Conservation (phyloP, 2,113 vertebrate species). For the Strigops habroptila region DNA sequence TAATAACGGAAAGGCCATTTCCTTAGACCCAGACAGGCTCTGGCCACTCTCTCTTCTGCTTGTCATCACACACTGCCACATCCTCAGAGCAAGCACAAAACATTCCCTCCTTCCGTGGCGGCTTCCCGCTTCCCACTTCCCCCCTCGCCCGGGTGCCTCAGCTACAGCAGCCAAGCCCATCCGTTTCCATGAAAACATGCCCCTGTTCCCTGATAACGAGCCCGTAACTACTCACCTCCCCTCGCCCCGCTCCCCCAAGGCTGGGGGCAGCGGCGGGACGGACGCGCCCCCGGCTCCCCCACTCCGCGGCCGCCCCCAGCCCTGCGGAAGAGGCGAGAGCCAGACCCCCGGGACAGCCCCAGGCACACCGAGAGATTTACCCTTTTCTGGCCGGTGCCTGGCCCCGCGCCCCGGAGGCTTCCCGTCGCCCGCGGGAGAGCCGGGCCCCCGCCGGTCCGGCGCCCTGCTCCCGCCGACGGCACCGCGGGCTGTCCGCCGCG, state of each 20-base stretch:
- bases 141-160: background rate
- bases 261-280: background rate
- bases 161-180: background rate
- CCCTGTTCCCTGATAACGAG: accelerated
- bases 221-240: background rate
- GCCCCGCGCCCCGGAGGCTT: background rate
- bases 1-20: background rate
- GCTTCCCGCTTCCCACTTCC: background rate
- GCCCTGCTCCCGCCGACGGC: too few relatives aligned
- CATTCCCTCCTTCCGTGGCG: background rate
- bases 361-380: background rate
- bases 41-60: background rate
- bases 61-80: accelerated
- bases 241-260: background rate
- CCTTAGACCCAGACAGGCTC: background rate
- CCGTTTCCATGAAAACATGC: background rate
- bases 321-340: background rate
- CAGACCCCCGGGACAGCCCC: background rate
- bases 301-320: background rate
- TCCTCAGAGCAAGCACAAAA: background rate
- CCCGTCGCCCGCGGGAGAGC: background rate
- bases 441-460: accelerated
- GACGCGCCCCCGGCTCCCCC: too few relatives aligned
- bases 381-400: background rate
- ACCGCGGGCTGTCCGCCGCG: background rate